phyloP scores from a whole-genome alignment of 1,140 invertebrate species.

The Berghia stephanieae region DNA sequence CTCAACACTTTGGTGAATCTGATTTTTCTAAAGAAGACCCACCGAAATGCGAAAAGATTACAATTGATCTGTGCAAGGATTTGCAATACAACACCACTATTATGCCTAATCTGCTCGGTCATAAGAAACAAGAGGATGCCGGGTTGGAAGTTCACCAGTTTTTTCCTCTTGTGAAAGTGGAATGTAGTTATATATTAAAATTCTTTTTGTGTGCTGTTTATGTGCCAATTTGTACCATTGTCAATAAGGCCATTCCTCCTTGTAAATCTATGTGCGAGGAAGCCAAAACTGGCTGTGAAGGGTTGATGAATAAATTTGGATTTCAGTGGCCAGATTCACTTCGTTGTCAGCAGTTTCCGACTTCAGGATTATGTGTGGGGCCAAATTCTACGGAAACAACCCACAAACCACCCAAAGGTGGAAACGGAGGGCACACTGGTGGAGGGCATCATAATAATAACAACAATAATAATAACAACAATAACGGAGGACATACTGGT shows the following conservation, averaged over 20 bases:
- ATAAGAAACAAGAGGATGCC: conserved; percentile 93
- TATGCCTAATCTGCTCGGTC: conserved; percentile 92
- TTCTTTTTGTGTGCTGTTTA: conserved; percentile 97
- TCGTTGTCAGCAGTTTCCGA: conserved; percentile 90
- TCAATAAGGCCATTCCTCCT: conserved; percentile 88
- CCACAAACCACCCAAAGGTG: conserved; percentile 39
- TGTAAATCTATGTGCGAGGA: conserved; percentile 76
- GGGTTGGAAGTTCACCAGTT: conserved; percentile 92
- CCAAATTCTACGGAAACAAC: conserved; percentile 77
- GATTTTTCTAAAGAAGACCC: neutral
- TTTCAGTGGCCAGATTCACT: conserved; percentile 93
- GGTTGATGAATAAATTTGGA: conserved; percentile 89
- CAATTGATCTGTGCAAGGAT: conserved; percentile 89
- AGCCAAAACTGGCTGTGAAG: conserved; percentile 78
- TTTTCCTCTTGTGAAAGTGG: conserved; percentile 91
- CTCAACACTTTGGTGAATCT: neutral
- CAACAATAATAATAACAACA: too few relatives aligned
- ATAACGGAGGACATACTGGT: too few relatives aligned
- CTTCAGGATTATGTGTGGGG: conserved; percentile 84
- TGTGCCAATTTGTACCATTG: conserved; percentile 86
- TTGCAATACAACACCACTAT: conserved; percentile 95
- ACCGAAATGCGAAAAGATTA: conserved; percentile 88
- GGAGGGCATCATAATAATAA: too few relatives aligned
- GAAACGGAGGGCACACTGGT: too few relatives aligned
- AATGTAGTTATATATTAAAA: conserved; percentile 91